phyloP scores from a whole-genome alignment of 2,113 vertebrate species.

The Chiloscyllium plagiosum region DNA sequence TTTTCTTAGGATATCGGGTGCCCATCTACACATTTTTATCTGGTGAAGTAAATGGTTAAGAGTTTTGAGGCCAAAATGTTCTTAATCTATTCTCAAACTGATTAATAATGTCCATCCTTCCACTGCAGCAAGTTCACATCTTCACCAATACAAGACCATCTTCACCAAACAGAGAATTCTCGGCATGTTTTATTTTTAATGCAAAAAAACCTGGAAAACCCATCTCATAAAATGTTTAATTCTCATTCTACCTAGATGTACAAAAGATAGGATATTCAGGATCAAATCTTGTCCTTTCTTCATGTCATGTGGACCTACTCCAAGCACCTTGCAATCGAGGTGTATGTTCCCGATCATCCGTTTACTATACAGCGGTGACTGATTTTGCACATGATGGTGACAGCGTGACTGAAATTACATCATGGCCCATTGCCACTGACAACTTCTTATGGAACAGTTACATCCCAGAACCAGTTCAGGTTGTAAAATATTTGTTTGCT shows the following conservation, averaged over 20 bases:
- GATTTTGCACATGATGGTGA: slow-evolving; percentile 71
- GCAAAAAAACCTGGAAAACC: no score
- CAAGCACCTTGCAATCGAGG: slow-evolving; percentile 55
- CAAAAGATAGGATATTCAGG: slow-evolving; percentile 49
- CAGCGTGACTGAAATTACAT: slow-evolving; percentile 59
- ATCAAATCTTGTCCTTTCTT: slow-evolving; percentile 73
- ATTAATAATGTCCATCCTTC: background rate
- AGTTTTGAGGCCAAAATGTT: no score
- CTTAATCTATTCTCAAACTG: background rate
- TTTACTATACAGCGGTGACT: slow-evolving; percentile 65
- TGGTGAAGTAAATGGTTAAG: no score
- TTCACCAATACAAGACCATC: background rate
- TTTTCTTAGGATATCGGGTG: no score
- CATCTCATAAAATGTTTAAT: background rate
- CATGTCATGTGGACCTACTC: slow-evolving; percentile 67
- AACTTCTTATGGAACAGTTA: slow-evolving; percentile 79
- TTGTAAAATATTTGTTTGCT: slow-evolving; percentile 44
- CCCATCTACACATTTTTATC: no score
- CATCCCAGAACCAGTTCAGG: slow-evolving; percentile 63
- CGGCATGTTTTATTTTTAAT: background rate
- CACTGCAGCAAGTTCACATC: background rate
- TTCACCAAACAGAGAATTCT: background rate
- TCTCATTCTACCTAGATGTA: background rate
- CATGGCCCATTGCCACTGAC: slow-evolving; percentile 58
- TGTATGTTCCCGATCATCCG: slow-evolving; percentile 57